phyloP scores from a whole-genome alignment of 2,888 invertebrate species.

The Prionchulus punctatus region DNA sequence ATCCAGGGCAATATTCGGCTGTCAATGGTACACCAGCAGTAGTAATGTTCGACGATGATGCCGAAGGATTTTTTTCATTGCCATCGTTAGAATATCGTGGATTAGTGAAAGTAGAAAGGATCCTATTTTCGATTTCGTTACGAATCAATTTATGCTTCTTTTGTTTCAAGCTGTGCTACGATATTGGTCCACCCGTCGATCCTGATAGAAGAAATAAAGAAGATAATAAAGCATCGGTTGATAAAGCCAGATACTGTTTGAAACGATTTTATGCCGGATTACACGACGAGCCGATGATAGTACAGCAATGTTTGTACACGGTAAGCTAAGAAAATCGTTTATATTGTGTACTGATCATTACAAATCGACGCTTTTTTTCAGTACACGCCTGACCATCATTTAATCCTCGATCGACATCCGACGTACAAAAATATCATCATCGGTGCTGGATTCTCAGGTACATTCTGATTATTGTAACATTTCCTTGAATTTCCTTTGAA shows the following conservation, averaged over 20 bases:
- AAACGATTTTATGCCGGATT: conserved; percentile 23
- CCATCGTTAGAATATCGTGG: background rate
- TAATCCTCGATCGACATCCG: conserved; percentile 32
- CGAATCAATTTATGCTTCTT: conserved; percentile 20
- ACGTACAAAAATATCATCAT: conserved; percentile 31
- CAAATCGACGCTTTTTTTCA: background rate
- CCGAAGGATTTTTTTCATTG: background rate
- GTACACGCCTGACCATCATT: conserved; percentile 27
- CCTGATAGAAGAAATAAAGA: conserved; percentile 22
- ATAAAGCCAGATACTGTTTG: conserved; percentile 15
- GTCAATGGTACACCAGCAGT: background rate
- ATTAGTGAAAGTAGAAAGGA: background rate
- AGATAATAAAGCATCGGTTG: background rate
- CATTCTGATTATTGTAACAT: too few species aligned
- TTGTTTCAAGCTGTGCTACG: conserved; percentile 23
- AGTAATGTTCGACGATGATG: background rate
- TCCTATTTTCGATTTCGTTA: background rate
- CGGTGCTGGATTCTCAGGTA: conserved; percentile 34
- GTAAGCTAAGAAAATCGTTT: too few species aligned
- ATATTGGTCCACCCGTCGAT: conserved; percentile 25
- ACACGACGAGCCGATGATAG: conserved; percentile 10
- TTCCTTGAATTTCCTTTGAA: too few species aligned
- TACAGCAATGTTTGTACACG: conserved; percentile 9
- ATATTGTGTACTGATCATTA: too few species aligned
- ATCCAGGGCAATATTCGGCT: background rate